Percentiles rank a stretch among this genome's conserved stretches.
Conservation (phyloP, 2,888 invertebrate genomes). For the Sinopyrophorus schimmeli region DNA sequence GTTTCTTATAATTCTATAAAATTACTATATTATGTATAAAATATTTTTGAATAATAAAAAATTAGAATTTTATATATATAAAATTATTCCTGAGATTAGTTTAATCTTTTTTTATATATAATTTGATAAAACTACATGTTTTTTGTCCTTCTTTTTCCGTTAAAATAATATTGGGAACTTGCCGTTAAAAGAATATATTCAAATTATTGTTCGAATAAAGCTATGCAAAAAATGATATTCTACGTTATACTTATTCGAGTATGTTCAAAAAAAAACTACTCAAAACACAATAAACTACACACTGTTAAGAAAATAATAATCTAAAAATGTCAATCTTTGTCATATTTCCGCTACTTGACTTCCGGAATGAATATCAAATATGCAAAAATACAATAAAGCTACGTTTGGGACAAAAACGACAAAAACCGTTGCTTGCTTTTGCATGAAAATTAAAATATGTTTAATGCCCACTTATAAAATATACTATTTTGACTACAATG, state of each 20-base stretch:
- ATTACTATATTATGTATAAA: too few relatives aligned
- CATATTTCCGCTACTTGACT: constrained; percentile 37
- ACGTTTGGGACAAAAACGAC: constrained; percentile 11
- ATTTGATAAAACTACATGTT: too few relatives aligned
- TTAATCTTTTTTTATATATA: too few relatives aligned
- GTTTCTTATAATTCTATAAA: too few relatives aligned
- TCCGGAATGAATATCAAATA: constrained; percentile 34
- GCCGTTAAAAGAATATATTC: too few relatives aligned
- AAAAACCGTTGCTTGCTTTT: constrained; percentile 26
- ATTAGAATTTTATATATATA: too few relatives aligned
- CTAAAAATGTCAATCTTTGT: constrained; percentile 35
- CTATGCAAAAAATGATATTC: constrained; percentile 4
- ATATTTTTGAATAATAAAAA: too few relatives aligned
- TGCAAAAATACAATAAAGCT: constrained; percentile 28
- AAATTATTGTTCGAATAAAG: too few relatives aligned
- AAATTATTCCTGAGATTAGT: too few relatives aligned
- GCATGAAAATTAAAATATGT: constrained; percentile 29
- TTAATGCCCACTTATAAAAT: constrained; percentile 30
- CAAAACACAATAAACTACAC: constrained; percentile 25
- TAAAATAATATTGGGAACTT: too few relatives aligned
- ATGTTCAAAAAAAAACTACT: constrained; percentile 15
- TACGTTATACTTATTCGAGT: constrained; percentile 24
- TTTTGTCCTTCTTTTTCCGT: too few relatives aligned
- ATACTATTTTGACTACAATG: constrained; percentile 36
- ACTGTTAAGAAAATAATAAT: constrained; percentile 30